Conservation (phyloP, 2,797 vertebrate species). For the Clamator glandarius region DNA sequence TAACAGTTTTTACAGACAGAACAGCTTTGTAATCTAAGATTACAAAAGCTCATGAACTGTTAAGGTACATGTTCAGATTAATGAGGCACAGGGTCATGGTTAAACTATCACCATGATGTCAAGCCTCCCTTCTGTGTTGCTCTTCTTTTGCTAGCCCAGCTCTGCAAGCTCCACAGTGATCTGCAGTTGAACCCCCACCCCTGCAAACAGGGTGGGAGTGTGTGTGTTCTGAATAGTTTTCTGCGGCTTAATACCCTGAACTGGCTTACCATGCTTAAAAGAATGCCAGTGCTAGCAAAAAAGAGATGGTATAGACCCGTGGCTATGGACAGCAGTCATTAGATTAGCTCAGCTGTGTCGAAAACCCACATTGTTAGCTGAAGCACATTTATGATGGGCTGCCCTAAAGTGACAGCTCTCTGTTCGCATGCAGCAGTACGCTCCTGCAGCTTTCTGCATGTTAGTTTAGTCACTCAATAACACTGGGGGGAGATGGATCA, state of each 20-base stretch:
- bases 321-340: not conserved
- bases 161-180: not conserved
- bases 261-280: not conserved
- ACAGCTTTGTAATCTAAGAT: not conserved
- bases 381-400: not conserved
- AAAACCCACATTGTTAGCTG: not conserved
- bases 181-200: not conserved
- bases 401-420: not conserved
- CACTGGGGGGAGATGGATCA: not conserved
- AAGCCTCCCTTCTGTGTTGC: not conserved
- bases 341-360: not conserved
- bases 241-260: not conserved
- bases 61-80: not conserved
- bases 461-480: not conserved
- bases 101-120: not conserved
- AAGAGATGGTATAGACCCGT: not conserved
- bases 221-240: not conserved
- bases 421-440: not conserved
- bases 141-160: not conserved
- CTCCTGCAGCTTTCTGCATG: not conserved
- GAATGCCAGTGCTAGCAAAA: conserved; percentile 18
- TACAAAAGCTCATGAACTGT: not conserved
- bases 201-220: not conserved
- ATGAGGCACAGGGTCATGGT: not conserved
- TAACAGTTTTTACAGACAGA: not conserved